These are phyloP conservation scores for Pedicia rivosa DNA, from an alignment of 2,888 invertebrate species.

Conservation along the genomic window DNA sequence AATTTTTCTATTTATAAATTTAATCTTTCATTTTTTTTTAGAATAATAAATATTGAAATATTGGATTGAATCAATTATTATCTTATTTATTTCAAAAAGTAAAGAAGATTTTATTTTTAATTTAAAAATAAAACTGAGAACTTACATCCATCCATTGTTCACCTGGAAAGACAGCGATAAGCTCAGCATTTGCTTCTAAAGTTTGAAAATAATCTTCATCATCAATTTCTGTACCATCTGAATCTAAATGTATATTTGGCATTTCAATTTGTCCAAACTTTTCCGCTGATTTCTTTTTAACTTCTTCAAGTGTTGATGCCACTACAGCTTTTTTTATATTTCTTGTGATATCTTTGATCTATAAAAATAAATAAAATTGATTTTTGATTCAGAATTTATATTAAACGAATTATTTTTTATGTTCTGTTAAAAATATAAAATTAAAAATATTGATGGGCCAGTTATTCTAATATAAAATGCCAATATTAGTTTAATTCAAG, in stretches of 20 bases:
- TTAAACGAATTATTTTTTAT: no score
- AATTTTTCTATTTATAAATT: no score
- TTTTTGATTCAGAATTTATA: no score
- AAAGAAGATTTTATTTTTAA: not conserved
- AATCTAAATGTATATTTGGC: constrained; percentile 72
- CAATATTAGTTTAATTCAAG: no score
- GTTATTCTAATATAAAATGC: no score
- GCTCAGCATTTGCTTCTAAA: constrained; percentile 69
- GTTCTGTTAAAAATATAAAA: no score
- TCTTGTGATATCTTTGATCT: constrained; percentile 49
- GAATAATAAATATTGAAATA: no score
- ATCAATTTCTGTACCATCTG: constrained; percentile 88
- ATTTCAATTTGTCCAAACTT: constrained; percentile 49
- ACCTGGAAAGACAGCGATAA: constrained; percentile 62
- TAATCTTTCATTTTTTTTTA: no score
- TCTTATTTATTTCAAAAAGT: not conserved
- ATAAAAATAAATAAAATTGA: constrained; percentile 6
- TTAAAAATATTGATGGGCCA: no score
- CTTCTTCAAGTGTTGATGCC: constrained; percentile 60
- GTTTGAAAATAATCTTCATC: constrained; percentile 92
- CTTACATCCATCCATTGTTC: constrained; percentile 53
- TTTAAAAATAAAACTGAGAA: no score
- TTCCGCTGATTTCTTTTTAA: constrained; percentile 57
- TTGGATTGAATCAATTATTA: not conserved
- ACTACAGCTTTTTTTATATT: constrained; percentile 72